A percentile compares a stretch with the other conserved stretches of the same genome.
These are phyloP conservation scores for Malurus elegans DNA, from an alignment of 2,113 vertebrate species.

Conservation along the genomic window DNA sequence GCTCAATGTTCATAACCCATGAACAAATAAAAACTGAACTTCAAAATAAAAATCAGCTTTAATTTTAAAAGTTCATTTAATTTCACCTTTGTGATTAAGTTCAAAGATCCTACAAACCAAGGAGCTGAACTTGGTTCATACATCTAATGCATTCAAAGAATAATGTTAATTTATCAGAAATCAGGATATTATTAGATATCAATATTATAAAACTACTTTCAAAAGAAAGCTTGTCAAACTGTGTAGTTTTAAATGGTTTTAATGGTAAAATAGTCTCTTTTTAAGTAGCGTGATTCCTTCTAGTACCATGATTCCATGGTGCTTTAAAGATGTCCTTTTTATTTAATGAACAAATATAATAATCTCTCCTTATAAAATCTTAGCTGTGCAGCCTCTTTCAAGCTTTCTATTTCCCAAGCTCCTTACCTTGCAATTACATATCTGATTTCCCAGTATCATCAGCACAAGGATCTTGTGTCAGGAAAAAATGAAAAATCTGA, in stretches of 20 bases:
- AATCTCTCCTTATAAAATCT: background rate
- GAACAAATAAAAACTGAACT: background rate
- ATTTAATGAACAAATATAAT: background rate
- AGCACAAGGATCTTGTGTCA: background rate
- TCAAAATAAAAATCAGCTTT: background rate
- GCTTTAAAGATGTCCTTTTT: background rate
- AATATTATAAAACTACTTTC: background rate
- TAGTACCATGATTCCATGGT: background rate
- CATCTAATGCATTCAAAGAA: background rate
- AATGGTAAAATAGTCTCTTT: background rate
- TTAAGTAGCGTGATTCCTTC: background rate
- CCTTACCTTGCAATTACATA: background rate
- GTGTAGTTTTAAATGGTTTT: background rate
- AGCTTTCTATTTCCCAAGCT: background rate
- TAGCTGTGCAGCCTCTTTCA: background rate
- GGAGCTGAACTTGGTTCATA: rapidly evolving
- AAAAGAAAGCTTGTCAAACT: background rate
- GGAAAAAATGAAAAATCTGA: background rate
- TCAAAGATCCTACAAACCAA: background rate
- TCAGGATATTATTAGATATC: background rate
- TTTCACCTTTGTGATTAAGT: background rate
- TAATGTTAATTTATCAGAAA: background rate
- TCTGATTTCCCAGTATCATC: background rate
- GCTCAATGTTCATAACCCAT: background rate
- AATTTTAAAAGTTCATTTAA: background rate